phyloP scores from a whole-genome alignment of 2,888 invertebrate genomes.

The Drosophila flavopinicola region DNA sequence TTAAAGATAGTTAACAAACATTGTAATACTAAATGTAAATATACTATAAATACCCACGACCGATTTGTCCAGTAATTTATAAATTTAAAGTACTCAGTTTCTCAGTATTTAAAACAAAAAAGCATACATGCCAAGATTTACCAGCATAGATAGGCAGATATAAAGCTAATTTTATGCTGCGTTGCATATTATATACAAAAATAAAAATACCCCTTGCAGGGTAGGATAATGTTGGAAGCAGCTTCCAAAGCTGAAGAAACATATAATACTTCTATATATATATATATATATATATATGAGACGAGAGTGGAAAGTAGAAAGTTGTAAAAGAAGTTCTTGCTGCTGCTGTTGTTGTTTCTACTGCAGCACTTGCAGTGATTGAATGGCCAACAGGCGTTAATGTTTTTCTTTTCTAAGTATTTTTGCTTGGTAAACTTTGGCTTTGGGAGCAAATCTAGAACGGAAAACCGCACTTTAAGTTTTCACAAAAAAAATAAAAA shows the following conservation, averaged over 20 bases:
- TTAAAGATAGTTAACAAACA: too few species aligned
- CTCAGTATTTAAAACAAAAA: too few species aligned
- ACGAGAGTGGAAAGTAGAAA: constrained; percentile 23
- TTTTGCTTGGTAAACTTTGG: constrained; percentile 24
- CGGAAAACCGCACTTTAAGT: constrained; percentile 39
- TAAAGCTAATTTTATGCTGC: too few species aligned
- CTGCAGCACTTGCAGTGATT: constrained; percentile 65
- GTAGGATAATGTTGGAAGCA: constrained; percentile 31
- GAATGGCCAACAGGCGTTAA: constrained; percentile 52
- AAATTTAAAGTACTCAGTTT: too few species aligned
- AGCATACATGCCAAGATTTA: too few species aligned
- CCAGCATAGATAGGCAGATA: too few species aligned
- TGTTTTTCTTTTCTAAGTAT: constrained; percentile 19
- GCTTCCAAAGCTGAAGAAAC: constrained; percentile 28
- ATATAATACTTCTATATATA: constrained; percentile 68
- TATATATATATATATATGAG: too few species aligned
- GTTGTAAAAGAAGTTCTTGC: constrained; percentile 42
- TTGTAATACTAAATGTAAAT: too few species aligned
- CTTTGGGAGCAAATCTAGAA: neutral
- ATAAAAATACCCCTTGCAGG: neutral
- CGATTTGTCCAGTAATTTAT: too few species aligned
- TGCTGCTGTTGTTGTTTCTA: constrained; percentile 19
- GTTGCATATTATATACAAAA: neutral
- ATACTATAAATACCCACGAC: too few species aligned
- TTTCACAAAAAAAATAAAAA: constrained; percentile 4